These are phyloP conservation scores for Nicator chloris DNA, from an alignment of 2,113 vertebrate genomes.

Conservation along the genomic window DNA sequence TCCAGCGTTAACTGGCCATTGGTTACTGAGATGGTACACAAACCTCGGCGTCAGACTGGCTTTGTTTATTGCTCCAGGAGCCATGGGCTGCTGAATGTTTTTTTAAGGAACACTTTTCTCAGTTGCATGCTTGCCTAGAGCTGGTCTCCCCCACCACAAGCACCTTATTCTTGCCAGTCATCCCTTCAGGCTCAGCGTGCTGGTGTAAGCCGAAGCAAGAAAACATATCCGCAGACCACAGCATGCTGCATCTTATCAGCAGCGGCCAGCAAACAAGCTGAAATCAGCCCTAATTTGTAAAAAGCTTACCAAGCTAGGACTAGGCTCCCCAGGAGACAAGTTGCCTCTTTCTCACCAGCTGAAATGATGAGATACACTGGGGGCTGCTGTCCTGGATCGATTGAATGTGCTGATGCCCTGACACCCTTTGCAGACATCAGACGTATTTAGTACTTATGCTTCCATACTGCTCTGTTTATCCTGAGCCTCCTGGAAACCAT, in stretches of 20 bases:
- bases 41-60: background rate
- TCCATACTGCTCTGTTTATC: background rate
- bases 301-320: background rate
- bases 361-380: background rate
- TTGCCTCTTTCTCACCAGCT: background rate
- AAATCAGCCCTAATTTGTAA: background rate
- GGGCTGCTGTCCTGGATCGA: background rate
- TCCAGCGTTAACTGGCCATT: background rate
- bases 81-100: background rate
- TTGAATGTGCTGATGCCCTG: background rate
- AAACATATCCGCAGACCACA: background rate
- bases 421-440: background rate
- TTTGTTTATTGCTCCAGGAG: background rate
- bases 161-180: background rate
- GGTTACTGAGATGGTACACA: background rate
- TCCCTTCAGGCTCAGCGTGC: background rate
- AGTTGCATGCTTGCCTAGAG: background rate
- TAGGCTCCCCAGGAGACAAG: background rate
- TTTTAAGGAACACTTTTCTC: background rate
- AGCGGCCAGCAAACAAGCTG: background rate
- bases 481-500: background rate
- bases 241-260: background rate
- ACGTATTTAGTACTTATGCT: background rate
- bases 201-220: background rate
- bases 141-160: background rate